These are phyloP conservation scores for Eupsittula cactorum DNA, from an alignment of 2,113 vertebrate species.

Conservation along the genomic window DNA sequence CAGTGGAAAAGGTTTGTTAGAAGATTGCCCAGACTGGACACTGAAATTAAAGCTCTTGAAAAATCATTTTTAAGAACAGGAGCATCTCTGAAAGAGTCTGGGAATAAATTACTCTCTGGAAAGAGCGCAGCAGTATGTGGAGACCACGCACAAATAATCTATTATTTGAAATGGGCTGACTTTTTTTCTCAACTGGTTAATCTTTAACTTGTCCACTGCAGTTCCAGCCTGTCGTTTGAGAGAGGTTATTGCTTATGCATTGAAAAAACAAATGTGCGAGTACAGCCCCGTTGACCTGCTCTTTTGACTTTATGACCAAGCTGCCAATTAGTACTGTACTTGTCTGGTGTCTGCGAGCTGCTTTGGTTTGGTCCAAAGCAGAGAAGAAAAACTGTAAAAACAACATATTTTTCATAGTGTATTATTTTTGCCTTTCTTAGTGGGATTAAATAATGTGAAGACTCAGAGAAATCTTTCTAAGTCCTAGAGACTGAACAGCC, in stretches of 20 bases:
- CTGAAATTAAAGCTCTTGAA: not conserved
- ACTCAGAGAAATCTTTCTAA: not conserved
- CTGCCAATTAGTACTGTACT: not conserved
- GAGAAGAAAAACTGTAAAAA: not conserved
- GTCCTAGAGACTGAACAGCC: not conserved
- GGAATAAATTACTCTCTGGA: not conserved
- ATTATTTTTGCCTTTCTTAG: constrained; percentile 13
- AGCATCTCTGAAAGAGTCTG: not conserved
- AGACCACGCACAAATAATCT: constrained; percentile 18
- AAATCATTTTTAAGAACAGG: not conserved
- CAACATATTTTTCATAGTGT: not conserved
- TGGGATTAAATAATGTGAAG: not conserved
- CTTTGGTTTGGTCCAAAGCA: not conserved
- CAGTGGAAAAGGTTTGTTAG: not conserved
- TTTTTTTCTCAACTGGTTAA: not conserved
- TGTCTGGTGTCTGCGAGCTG: not conserved
- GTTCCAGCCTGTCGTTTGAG: not conserved
- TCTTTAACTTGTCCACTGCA: not conserved
- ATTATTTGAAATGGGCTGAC: not conserved
- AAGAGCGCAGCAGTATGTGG: not conserved
- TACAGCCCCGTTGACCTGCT: not conserved
- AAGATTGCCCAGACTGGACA: not conserved
- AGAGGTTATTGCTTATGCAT: not conserved
- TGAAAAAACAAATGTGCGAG: not conserved
- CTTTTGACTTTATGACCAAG: constrained; percentile 8